phyloP scores from a whole-genome alignment of 2,888 invertebrate species.

The Archips crataeganus region DNA sequence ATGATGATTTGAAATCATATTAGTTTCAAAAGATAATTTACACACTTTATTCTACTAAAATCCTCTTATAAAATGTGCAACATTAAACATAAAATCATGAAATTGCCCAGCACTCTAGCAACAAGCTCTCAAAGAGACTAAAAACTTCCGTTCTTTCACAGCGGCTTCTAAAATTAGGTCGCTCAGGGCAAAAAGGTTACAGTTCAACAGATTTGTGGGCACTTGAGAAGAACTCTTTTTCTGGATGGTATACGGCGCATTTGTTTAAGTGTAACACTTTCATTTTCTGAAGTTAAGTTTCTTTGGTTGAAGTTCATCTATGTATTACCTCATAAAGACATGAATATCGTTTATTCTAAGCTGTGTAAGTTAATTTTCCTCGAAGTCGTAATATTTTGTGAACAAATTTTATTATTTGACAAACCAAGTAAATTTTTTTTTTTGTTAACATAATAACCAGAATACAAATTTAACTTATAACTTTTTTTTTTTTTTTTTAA shows the following conservation, averaged over 20 bases:
- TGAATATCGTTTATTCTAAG: neutral
- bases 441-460: too few relatives aligned
- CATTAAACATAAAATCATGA: conserved; percentile 8
- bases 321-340: neutral
- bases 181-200: conserved; percentile 17
- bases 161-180: conserved; percentile 37
- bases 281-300: neutral
- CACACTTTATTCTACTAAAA: too few relatives aligned
- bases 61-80: neutral
- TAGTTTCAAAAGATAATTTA: too few relatives aligned
- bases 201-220: conserved; percentile 26
- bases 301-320: neutral
- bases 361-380: too few relatives aligned
- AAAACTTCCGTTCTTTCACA: conserved; percentile 38
- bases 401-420: too few relatives aligned
- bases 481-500: too few relatives aligned
- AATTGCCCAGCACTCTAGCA: conserved; percentile 12
- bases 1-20: too few relatives aligned
- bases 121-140: conserved; percentile 31
- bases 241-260: neutral
- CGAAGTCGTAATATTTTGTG: too few relatives aligned
- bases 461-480: too few relatives aligned
- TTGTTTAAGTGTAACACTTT: conserved; percentile 9
- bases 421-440: too few relatives aligned
- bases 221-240: conserved; percentile 12